A percentile compares a stretch with the other conserved stretches of the same genome.
Evolutionary conservation across 2,797 vertebrate genomes (phyloP).

Genomic region (Molossus alvarezi): DNA sequence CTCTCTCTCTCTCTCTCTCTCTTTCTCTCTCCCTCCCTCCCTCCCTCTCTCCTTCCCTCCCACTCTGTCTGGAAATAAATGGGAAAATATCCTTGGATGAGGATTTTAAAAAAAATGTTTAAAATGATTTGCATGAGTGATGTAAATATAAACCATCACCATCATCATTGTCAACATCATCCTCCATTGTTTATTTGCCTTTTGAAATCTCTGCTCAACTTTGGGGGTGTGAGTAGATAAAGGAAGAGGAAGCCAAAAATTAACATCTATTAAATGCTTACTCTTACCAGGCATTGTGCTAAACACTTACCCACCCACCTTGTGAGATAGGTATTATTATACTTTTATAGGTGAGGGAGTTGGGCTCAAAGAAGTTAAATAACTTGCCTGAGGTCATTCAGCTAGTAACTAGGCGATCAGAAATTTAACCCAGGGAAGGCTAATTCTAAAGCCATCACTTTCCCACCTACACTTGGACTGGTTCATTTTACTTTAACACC

Average conservation of each 20-base stretch:
- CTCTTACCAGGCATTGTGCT: not conserved
- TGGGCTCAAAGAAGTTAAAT: constrained; percentile 21
- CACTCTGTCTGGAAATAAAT: no score
- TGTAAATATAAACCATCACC: constrained; percentile 75
- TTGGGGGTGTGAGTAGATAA: constrained; percentile 61
- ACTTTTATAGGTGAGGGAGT: not conserved
- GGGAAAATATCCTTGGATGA: no score
- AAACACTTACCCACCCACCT: not conserved
- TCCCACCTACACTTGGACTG: not conserved
- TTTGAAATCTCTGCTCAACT: constrained; percentile 70
- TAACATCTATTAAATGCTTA: constrained; percentile 66
- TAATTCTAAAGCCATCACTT: not conserved
- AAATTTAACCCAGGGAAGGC: constrained; percentile 32
- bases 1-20: no score
- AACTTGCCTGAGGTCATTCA: not conserved
- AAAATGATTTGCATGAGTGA: constrained; percentile 78
- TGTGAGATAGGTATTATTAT: not conserved
- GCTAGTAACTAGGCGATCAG: not conserved
- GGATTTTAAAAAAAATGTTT: constrained; percentile 75
- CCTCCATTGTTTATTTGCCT: constrained; percentile 78
- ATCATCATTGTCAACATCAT: constrained; percentile 64
- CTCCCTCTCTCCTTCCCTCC: no score
- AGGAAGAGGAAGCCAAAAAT: constrained; percentile 63
- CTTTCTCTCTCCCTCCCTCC: no score
- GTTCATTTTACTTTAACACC: constrained; percentile 24